Base-by-base conservation (phyloP, 2,113 vertebrate genomes). In the Oceanites oceanicus region DNA sequence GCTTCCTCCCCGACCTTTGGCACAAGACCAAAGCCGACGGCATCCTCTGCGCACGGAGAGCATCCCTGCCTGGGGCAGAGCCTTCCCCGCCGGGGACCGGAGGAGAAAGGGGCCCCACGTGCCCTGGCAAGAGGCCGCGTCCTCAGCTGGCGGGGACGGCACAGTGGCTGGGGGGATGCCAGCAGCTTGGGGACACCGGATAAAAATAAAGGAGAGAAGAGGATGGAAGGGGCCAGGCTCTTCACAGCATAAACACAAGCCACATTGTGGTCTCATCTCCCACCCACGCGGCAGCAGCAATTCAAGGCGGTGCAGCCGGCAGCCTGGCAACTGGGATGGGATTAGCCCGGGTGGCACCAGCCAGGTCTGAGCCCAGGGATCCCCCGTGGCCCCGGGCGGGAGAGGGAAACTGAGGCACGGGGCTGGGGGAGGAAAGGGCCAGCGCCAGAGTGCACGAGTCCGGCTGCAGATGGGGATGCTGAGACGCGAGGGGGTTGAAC, bases 341-440 rank as follows among this genome's bases (percentile, higher is more conserved):
- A 86, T 55, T 0, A 26, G 19, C 26, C 42, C 2, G 0, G 18
- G 15, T 1, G 6, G 56, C 7, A 2, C 47, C 78, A 84, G 86
- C 25, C 50, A 6, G 26, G 21, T 36, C 76, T 0, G 0, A 86
- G 56, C 61, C 62, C 18, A 25, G 50, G 56, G 8, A 77, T 50
- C 21, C 17, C 61, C 76, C 23, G 4, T 3, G 52, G 42, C 6
- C 36, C 15, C 0, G 0, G 13, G 50, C 0, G 6, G 26, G 12
- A 70, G 22, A 17, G 55, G 86, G 83, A 94, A 96, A 88, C 91
- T 52, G 81, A 94, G 84, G 91, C 83, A 91, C 5, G 0, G 59
- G 34, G 53, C 45, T 56, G 47, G 38, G 7, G 40, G 30, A 71
- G 23, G 36, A 55, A 50, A n/a, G 15, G 11, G 9, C 7, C 16